Evolutionary conservation across 2,797 vertebrate genomes (phyloP).

Genomic region (Fistularia tabacaria): DNA sequence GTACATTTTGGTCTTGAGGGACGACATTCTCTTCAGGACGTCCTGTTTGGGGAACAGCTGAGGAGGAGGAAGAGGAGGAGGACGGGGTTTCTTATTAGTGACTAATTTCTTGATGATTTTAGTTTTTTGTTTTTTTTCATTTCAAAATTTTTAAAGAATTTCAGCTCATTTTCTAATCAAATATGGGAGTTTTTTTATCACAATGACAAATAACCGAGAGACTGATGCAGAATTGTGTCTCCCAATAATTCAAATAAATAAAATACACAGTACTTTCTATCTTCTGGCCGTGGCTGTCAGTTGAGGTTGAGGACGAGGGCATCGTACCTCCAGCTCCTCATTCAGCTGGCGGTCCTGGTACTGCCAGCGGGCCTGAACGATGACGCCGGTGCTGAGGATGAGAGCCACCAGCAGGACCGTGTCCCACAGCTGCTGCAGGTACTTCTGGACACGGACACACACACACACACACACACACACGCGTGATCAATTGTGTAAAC

Average conservation of each 20-base stretch:
- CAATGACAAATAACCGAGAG: no score
- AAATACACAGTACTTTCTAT: no score
- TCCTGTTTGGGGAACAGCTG: constrained; percentile 85
- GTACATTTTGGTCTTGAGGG: constrained; percentile 84
- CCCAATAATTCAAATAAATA: no score
- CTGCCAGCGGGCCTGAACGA: constrained; percentile 90
- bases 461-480: not conserved
- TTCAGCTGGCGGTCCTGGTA: constrained; percentile 74
- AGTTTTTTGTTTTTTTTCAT: no score
- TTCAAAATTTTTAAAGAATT: no score
- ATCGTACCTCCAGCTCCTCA: constrained; percentile 78
- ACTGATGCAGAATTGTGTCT: no score
- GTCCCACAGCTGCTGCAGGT: constrained; percentile 94
- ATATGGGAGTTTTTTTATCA: no score
- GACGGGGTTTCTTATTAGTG: no score
- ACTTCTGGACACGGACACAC: constrained; percentile 73
- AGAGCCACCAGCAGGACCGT: constrained; percentile 89
- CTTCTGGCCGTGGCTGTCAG: not conserved
- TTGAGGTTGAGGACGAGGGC: no score
- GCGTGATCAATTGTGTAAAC: not conserved
- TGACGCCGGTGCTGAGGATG: constrained; percentile 87
- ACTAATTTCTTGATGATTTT: no score
- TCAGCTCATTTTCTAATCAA: no score
- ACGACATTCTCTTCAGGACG: constrained; percentile 74
- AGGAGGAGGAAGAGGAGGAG: not conserved